phyloP scores from a whole-genome alignment of 1,140 invertebrate genomes.

The Cydia fagiglandana region DNA sequence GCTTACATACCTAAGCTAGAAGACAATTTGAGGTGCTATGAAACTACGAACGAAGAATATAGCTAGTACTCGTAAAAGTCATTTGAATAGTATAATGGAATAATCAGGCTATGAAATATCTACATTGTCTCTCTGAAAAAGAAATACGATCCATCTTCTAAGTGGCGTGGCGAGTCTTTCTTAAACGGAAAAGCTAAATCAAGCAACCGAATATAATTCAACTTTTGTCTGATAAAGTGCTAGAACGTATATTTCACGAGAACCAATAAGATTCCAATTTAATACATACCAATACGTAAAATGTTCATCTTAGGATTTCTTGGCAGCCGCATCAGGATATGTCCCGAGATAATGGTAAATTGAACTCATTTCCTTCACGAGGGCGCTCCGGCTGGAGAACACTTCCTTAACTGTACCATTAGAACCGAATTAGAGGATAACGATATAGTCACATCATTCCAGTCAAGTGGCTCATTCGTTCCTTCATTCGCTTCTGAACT shows the following conservation, averaged over 20 bases:
- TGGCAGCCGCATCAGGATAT: constrained; percentile 8
- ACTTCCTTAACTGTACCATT: constrained; percentile 58
- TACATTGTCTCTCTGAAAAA: too few species aligned
- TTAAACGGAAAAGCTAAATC: too few species aligned
- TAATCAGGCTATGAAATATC: too few species aligned
- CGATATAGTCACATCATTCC: constrained; percentile 43
- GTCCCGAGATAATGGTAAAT: constrained; percentile 67
- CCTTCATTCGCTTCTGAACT: neutral
- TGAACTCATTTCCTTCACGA: constrained; percentile 65
- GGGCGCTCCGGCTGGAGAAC: constrained; percentile 41
- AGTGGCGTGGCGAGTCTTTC: too few species aligned
- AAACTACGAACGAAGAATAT: too few species aligned
- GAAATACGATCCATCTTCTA: too few species aligned
- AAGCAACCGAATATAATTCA: too few species aligned
- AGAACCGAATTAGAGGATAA: constrained; percentile 57
- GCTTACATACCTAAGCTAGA: too few species aligned
- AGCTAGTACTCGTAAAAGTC: too few species aligned
- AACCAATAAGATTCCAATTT: neutral
- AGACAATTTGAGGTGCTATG: too few species aligned
- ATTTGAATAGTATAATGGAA: too few species aligned
- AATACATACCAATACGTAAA: neutral
- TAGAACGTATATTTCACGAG: neutral
- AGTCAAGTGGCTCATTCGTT: constrained; percentile 13
- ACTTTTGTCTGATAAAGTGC: too few species aligned
- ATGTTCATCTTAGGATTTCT: neutral